Conservation (phyloP, 2,797 vertebrate genomes). For the Arrhamphus sclerolepis region DNA sequence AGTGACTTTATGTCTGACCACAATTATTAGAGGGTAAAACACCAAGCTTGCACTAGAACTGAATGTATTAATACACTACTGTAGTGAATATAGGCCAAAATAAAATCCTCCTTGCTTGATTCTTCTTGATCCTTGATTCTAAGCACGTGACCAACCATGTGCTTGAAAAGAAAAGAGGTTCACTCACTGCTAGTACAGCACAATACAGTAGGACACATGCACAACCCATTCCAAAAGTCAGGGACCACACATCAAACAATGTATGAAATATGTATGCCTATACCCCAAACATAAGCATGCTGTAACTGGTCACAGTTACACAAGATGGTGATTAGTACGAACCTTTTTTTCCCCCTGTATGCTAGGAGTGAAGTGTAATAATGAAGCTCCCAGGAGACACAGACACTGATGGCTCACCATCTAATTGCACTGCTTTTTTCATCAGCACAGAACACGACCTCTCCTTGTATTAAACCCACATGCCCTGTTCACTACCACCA, state of each 20-base stretch:
- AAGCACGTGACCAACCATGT: constrained; percentile 43
- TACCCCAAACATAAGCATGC: constrained; percentile 50
- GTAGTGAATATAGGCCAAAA: constrained; percentile 14
- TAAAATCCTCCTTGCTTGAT: too few relatives aligned
- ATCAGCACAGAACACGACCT: constrained; percentile 74
- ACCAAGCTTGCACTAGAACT: too few relatives aligned
- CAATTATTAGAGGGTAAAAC: constrained; percentile 47
- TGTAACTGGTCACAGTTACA: constrained; percentile 75
- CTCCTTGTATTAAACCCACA: constrained; percentile 68
- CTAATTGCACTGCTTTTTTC: constrained; percentile 83
- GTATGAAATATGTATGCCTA: constrained; percentile 57
- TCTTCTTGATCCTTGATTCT: constrained; percentile 29
- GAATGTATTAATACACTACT: constrained; percentile 34
- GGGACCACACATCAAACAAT: constrained; percentile 46
- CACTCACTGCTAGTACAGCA: constrained; percentile 25
- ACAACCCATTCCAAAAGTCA: constrained; percentile 13
- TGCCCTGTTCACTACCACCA: constrained; percentile 37
- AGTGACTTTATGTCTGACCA: constrained; percentile 35
- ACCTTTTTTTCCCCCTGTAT: constrained; percentile 66
- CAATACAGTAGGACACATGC: constrained; percentile 25
- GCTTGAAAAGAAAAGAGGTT: constrained; percentile 26
- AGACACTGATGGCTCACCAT: constrained; percentile 79
- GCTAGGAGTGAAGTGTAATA: constrained; percentile 73
- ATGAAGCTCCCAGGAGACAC: constrained; percentile 72
- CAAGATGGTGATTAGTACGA: constrained; percentile 74